Evolutionary conservation across 2,113 vertebrate species (phyloP), one percentile per base, ranked within the genome.

Genomic region (Neodontobutis hainanensis): DNA sequence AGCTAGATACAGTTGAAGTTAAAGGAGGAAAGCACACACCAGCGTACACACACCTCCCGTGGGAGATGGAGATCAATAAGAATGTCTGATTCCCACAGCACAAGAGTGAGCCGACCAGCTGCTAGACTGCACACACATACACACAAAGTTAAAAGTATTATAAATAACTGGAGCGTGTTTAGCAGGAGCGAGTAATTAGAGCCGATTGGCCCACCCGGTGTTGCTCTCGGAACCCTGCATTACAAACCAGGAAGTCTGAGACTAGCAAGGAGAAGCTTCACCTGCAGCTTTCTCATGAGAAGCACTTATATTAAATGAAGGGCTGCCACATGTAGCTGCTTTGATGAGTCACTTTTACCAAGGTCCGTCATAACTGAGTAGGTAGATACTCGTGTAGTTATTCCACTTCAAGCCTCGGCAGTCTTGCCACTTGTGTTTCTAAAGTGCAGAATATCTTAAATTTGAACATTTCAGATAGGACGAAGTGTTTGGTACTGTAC

Each of bases 61-160:
- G 74, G 75, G 78, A 80, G 61, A 75, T 15, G 40, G 75, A 87
- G 88, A 92, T 93, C 90, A 89, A 90, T 92, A 87, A 71, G 78
- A 90, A 88, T 77, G 83, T 84, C 80, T 82, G 80, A 87, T 87
- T 87, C 84, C 89, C 83, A 78, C 45, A 80, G 70, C 78, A 85
- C 72, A 51, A 64, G 36, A 75, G 57, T 67, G 67, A 78, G 63
- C 8, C 40, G 56, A 70, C 79, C 90, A 88, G 87, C 85, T 92
- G 88, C 66, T 84, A 60, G 58, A 83, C 58, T 50, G 42, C 11
- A 50, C 43, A 53, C 42, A 56, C 53, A 27, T 57, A 63, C 65
- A 65, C 44, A 52, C 51, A 62, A 65, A 77, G 85, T 70, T 66
- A 71, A 61, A 85, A 74, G 44, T 69, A 34, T 89, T 83, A 87